Evolutionary conservation across 2,797 vertebrate genomes (phyloP).

Genomic region (Pteronotus mesoamericanus): DNA sequence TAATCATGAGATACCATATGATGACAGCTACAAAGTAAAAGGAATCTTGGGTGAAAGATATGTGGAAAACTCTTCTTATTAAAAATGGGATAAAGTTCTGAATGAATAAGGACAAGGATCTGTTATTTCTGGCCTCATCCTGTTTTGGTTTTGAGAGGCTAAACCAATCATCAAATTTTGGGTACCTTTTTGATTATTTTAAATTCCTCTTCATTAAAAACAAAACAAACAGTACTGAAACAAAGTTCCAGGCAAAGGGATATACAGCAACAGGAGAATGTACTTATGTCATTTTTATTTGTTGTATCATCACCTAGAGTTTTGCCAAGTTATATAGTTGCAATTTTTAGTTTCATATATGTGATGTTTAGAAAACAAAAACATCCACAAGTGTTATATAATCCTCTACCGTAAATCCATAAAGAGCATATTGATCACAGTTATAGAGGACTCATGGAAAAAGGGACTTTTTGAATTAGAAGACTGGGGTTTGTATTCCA

Average conservation of each 20-base stretch:
- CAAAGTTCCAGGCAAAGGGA: neutral
- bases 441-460: neutral
- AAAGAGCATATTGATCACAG: neutral
- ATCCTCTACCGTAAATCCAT: neutral
- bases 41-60: neutral
- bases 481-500: neutral
- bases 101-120: neutral
- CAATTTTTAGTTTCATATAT: neutral
- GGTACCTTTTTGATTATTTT: neutral
- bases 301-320: neutral
- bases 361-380: neutral
- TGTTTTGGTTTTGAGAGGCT: neutral
- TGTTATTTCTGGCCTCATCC: neutral
- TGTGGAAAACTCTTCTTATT: neutral
- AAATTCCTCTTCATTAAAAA: neutral
- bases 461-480: neutral
- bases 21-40: neutral
- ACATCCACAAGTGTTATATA: neutral
- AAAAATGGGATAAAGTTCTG: neutral
- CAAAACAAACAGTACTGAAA: neutral
- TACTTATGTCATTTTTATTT: neutral
- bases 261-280: neutral
- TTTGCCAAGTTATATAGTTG: neutral
- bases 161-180: neutral
- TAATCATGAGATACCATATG: neutral